Percentiles rank a stretch among this genome's conserved stretches.
These are phyloP conservation scores for Biston stratarius DNA, from an alignment of 2,888 invertebrate species.

Conservation along the genomic window DNA sequence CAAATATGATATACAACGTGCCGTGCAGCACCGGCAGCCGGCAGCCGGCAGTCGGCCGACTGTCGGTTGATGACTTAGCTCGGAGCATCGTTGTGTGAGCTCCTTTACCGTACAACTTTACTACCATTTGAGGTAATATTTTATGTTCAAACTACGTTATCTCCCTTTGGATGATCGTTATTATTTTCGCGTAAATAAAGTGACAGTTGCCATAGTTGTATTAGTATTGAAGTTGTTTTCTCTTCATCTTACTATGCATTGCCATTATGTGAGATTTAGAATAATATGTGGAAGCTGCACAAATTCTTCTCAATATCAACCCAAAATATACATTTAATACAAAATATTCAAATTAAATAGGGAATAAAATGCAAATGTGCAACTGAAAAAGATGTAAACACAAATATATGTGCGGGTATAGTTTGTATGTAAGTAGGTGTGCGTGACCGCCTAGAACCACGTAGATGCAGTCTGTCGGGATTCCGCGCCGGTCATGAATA, in stretches of 20 bases:
- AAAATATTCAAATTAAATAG: conserved; percentile 1
- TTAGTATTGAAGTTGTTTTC: conserved; percentile 10
- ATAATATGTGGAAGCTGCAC: conserved; percentile 84
- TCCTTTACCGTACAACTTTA: conserved; percentile 5
- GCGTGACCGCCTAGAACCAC: neutral
- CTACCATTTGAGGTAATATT: conserved; percentile 1
- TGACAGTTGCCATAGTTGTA: conserved; percentile 16
- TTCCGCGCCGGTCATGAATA: conserved; percentile 52
- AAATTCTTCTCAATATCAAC: conserved; percentile 46
- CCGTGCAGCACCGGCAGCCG: neutral
- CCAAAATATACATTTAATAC: conserved; percentile 12
- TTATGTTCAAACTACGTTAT: conserved; percentile 28
- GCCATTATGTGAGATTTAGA: conserved; percentile 78
- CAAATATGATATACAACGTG: neutral
- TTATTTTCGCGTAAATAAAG: conserved; percentile 14
- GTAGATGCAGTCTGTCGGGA: conserved; percentile 15
- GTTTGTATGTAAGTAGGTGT: neutral
- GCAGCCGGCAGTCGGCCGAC: neutral
- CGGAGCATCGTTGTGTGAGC: conserved; percentile 12
- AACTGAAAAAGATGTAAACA: neutral
- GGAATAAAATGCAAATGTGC: neutral
- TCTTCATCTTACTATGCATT: conserved; percentile 37
- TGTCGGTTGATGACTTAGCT: neutral
- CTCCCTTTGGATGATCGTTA: conserved; percentile 15
- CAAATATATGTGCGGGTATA: neutral